Evolutionary conservation across 2,113 vertebrate species (phyloP).

Genomic region (Leuciscus idus): DNA sequence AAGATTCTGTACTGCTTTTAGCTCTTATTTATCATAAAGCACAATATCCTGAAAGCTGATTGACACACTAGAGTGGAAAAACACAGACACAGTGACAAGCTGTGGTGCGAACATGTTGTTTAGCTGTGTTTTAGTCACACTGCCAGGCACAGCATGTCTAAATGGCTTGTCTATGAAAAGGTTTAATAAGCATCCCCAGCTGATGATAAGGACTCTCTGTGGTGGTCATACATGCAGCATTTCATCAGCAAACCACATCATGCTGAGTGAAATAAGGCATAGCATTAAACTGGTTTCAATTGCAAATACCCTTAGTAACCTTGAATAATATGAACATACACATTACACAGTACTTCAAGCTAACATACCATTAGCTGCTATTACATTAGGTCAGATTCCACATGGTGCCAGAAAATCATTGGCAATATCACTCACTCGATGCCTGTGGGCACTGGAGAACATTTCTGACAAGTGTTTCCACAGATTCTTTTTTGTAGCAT

Average conservation of each 20-base stretch:
- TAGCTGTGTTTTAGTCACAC: conserved; percentile 36
- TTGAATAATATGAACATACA: conserved; percentile 11
- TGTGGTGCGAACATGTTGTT: conserved; percentile 30
- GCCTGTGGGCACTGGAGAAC: conserved; percentile 3
- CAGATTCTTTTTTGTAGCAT: not conserved
- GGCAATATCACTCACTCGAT: conserved; percentile 36
- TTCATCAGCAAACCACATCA: conserved; percentile 17
- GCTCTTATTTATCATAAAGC: not conserved
- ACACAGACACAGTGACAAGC: conserved; percentile 9
- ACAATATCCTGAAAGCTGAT: conserved; percentile 15
- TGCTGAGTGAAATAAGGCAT: conserved; percentile 32
- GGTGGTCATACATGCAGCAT: not conserved
- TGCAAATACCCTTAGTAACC: conserved; percentile 15
- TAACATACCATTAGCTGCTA: conserved; percentile 47
- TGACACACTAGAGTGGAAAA: conserved; percentile 36
- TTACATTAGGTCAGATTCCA: conserved; percentile 32
- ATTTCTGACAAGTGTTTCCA: not conserved
- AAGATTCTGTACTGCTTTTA: not conserved
- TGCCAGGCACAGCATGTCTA: not conserved
- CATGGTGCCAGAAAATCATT: conserved; percentile 30
- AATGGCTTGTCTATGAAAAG: conserved; percentile 30
- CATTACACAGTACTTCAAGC: conserved; percentile 33
- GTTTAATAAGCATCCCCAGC: conserved; percentile 32
- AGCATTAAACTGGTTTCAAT: conserved; percentile 33
- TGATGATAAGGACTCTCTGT: conserved; percentile 26